Evolutionary conservation across 2,113 vertebrate genomes (phyloP).

Genomic region (Campylorhamphus procurvoides): DNA sequence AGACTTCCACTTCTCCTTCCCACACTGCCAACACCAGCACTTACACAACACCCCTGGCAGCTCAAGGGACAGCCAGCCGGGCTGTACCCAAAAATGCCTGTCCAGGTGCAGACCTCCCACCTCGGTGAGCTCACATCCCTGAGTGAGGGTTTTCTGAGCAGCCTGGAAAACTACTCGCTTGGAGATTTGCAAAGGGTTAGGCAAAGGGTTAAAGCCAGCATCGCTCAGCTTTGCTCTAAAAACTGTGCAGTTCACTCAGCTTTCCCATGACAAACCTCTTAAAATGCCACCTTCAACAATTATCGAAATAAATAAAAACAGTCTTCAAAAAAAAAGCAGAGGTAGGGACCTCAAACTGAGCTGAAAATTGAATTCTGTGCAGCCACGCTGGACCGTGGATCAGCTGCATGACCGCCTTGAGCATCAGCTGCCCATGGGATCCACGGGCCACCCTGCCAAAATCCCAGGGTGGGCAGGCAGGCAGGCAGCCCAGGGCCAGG

Average conservation of each 20-base stretch:
- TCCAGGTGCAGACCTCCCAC: accelerated
- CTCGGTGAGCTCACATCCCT: accelerated
- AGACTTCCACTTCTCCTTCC: neutral
- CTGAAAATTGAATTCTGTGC: neutral
- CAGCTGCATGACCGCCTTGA: accelerated
- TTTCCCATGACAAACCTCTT: neutral
- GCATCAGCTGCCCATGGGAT: accelerated
- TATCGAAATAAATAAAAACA: neutral
- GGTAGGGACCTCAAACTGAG: neutral
- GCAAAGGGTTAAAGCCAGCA: neutral
- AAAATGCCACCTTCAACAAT: neutral
- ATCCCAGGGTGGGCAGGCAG: neutral
- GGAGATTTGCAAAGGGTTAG: neutral
- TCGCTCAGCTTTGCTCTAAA: neutral
- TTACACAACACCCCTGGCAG: neutral
- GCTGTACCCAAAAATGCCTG: accelerated
- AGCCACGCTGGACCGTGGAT: neutral
- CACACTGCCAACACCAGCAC: accelerated
- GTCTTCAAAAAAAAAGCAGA: neutral
- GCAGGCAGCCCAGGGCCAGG: neutral
- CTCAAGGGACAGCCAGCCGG: accelerated
- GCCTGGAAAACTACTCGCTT: neutral
- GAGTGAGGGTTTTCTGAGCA: neutral
- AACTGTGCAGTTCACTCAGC: accelerated
- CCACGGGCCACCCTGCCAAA: neutral